phyloP scores from a whole-genome alignment of 2,113 vertebrate genomes.

The Diphyllodes magnificus region DNA sequence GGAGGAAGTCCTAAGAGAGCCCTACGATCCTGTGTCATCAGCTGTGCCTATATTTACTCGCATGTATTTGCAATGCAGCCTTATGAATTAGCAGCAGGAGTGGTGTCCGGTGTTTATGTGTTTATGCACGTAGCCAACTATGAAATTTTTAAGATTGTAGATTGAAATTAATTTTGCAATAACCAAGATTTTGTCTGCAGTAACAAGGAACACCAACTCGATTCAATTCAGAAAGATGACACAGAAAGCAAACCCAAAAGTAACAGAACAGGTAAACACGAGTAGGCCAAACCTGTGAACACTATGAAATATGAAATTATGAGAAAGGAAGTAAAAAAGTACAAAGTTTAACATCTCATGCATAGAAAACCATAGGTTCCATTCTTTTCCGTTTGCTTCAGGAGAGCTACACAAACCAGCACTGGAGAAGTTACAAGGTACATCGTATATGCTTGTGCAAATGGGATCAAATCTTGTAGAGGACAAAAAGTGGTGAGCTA shows the following conservation, averaged over 20 bases:
- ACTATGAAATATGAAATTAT: background rate
- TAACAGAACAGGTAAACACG: background rate
- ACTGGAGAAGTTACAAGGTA: background rate
- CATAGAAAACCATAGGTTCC: background rate
- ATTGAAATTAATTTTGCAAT: constrained; percentile 6
- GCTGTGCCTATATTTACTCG: background rate
- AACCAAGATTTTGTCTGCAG: constrained; percentile 4
- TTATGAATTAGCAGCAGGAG: background rate
- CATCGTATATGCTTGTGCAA: background rate
- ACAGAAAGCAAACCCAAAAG: background rate
- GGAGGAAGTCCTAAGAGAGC: background rate
- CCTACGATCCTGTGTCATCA: background rate
- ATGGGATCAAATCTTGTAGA: background rate
- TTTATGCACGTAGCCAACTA: background rate
- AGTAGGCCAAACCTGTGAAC: background rate
- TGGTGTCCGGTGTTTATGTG: background rate
- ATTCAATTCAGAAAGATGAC: background rate
- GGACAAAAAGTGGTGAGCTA: background rate
- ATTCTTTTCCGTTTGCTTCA: background rate
- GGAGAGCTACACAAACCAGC: background rate
- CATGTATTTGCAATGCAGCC: background rate
- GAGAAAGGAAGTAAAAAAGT: background rate
- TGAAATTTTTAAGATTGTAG: constrained; percentile 19
- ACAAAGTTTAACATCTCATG: background rate
- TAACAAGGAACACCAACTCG: background rate